Percentiles rank a stretch among this genome's conserved stretches.
Evolutionary conservation across 2,888 invertebrate genomes (phyloP).

Genomic region (Drosophila stalkeri): DNA sequence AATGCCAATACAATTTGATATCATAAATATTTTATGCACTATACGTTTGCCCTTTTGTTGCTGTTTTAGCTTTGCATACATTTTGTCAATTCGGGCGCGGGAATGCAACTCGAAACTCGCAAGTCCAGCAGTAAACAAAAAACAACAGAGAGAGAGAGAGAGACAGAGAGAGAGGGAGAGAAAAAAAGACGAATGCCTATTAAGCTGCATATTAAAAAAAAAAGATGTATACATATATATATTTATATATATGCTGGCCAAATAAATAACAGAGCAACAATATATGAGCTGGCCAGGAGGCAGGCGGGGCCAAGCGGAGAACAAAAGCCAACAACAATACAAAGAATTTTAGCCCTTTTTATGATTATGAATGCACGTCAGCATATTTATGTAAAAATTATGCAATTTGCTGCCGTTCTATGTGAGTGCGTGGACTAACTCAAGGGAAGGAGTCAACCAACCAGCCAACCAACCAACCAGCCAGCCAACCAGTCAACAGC

Average conservation of each 20-base stretch:
- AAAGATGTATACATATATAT: slow-evolving; percentile 27
- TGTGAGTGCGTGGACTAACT: slow-evolving; percentile 63
- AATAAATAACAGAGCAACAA: slow-evolving; percentile 72
- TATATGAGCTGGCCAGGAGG: slow-evolving; percentile 17
- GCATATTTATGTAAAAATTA: slow-evolving; percentile 82
- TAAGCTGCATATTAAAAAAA: slow-evolving; percentile 79
- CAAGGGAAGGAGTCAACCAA: slow-evolving; percentile 28
- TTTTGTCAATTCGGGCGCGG: slow-evolving; percentile 64
- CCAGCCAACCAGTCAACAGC: slow-evolving; percentile 7
- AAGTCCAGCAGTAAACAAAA: background rate
- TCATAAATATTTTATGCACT: slow-evolving; percentile 81
- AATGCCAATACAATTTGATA: slow-evolving; percentile 73
- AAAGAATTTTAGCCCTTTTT: slow-evolving; percentile 75
- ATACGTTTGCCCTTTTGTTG: slow-evolving; percentile 37
- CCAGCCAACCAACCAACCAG: slow-evolving; percentile 8
- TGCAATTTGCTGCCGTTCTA: slow-evolving; percentile 81
- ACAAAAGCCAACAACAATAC: slow-evolving; percentile 44
- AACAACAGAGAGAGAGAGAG: background rate
- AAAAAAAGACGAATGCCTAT: slow-evolving; percentile 68
- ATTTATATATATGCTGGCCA: slow-evolving; percentile 58
- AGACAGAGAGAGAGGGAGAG: background rate
- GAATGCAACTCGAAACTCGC: slow-evolving; percentile 4
- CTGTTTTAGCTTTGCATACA: slow-evolving; percentile 72
- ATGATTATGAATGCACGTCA: slow-evolving; percentile 80
- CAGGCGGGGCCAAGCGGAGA: slow-evolving; percentile 8